These are phyloP conservation scores for Crotalus viridis DNA, from an alignment of 2,113 vertebrate genomes.

Conservation along the genomic window DNA sequence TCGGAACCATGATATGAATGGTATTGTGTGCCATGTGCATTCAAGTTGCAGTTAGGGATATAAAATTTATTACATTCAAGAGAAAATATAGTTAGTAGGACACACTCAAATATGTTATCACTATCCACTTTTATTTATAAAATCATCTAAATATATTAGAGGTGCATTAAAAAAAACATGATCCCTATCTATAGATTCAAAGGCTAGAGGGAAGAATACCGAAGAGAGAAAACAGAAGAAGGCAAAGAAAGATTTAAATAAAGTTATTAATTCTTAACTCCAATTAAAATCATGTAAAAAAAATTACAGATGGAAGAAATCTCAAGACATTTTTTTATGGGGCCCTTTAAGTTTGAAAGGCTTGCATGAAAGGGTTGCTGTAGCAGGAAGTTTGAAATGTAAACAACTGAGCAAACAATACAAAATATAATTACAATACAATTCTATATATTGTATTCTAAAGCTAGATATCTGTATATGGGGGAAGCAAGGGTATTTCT, in stretches of 20 bases:
- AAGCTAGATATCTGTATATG: background rate
- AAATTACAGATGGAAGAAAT: too few relatives aligned
- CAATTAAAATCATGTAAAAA: too few relatives aligned
- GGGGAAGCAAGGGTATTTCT: background rate
- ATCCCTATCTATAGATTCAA: background rate
- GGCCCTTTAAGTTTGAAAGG: background rate
- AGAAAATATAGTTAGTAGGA: conserved; percentile 48
- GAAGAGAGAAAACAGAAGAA: background rate
- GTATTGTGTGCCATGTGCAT: conserved; percentile 38
- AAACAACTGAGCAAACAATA: conserved; percentile 27
- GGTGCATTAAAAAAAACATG: background rate
- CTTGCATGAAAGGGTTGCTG: background rate
- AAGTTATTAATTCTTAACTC: background rate
- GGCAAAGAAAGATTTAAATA: background rate
- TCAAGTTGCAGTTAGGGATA: conserved; percentile 37
- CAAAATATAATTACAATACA: conserved; percentile 30
- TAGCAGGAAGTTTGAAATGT: conserved; percentile 38
- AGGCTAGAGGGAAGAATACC: background rate
- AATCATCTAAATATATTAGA: background rate
- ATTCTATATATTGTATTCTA: too few relatives aligned
- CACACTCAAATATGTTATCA: conserved; percentile 40
- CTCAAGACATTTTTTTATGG: too few relatives aligned
- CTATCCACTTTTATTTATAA: background rate
- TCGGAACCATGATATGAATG: background rate
- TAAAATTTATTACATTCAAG: conserved; percentile 49